phyloP scores from a whole-genome alignment of 2,113 vertebrate species.

The Crotalus tigris region DNA sequence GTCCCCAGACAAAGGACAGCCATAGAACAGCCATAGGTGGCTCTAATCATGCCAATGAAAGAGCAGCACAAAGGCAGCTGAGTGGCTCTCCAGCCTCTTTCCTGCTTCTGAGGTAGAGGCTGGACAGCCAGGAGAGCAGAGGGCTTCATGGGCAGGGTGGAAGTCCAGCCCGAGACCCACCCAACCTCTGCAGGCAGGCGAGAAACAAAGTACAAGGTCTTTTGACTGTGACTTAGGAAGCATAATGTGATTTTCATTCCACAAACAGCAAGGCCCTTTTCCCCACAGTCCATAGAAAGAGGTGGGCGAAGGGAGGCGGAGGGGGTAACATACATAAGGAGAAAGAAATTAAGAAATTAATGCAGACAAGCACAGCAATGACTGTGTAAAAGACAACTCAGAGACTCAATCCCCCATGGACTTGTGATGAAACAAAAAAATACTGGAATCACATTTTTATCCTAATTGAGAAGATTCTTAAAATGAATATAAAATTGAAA shows the following conservation, averaged over 20 bases:
- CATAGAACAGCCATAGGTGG: constrained; percentile 10
- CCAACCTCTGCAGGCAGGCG: not conserved
- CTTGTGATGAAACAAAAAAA: not conserved
- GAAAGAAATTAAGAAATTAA: not conserved
- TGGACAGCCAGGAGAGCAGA: not conserved
- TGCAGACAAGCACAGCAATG: not conserved
- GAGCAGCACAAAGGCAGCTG: not conserved
- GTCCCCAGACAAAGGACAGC: constrained; percentile 20
- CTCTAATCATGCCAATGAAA: constrained; percentile 32
- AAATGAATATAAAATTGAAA: not conserved
- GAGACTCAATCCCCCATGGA: not conserved
- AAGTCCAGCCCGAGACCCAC: accelerated
- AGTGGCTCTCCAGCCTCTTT: not conserved
- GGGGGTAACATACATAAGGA: not conserved
- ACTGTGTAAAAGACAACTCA: not conserved
- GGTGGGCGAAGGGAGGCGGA: not conserved
- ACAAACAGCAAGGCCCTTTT: not conserved
- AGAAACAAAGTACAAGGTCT: not conserved
- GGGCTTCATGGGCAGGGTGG: not conserved
- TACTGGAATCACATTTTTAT: not conserved
- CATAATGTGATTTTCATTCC: not conserved
- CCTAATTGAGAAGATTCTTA: not conserved
- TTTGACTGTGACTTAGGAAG: not conserved
- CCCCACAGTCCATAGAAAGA: not conserved
- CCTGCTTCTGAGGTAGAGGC: not conserved